Conservation (phyloP, 2,888 invertebrate species). For the Lumbricus terrestris region DNA sequence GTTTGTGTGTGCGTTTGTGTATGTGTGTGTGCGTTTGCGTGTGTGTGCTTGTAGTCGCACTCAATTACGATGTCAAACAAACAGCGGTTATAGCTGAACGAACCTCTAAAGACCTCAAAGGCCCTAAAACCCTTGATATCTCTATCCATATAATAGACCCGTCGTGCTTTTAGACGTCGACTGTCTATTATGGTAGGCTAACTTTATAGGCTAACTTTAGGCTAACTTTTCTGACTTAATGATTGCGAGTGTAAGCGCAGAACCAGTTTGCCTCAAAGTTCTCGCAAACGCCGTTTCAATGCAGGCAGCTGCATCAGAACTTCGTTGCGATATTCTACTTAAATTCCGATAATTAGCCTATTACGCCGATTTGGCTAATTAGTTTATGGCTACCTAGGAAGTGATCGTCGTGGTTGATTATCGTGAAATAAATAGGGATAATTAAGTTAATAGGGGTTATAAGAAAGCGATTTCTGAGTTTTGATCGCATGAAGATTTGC, state of each 20-base stretch:
- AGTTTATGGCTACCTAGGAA: background rate
- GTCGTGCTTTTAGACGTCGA: background rate
- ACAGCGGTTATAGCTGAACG: background rate
- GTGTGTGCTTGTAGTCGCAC: background rate
- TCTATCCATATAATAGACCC: background rate
- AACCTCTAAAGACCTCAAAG: background rate
- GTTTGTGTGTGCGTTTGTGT: no score
- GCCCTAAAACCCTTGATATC: background rate
- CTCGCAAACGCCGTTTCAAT: background rate
- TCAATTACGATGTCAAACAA: background rate
- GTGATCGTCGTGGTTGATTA: background rate
- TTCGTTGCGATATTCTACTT: no score
- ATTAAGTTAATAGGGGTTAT: background rate
- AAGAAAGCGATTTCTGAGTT: background rate
- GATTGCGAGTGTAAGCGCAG: background rate
- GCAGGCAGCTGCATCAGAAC: background rate
- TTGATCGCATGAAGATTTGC: background rate
- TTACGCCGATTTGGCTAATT: background rate
- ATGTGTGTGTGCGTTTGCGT: no score
- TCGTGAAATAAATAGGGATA: background rate
- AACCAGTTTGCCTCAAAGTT: background rate
- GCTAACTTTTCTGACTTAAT: background rate
- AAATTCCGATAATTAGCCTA: no score
- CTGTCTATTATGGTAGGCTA: background rate
- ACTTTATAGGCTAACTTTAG: no score